Percentiles rank a stretch among this genome's conserved stretches.
These are phyloP conservation scores for Druon quercuslanigerum DNA, from an alignment of 1,140 invertebrate species.

Conservation along the genomic window DNA sequence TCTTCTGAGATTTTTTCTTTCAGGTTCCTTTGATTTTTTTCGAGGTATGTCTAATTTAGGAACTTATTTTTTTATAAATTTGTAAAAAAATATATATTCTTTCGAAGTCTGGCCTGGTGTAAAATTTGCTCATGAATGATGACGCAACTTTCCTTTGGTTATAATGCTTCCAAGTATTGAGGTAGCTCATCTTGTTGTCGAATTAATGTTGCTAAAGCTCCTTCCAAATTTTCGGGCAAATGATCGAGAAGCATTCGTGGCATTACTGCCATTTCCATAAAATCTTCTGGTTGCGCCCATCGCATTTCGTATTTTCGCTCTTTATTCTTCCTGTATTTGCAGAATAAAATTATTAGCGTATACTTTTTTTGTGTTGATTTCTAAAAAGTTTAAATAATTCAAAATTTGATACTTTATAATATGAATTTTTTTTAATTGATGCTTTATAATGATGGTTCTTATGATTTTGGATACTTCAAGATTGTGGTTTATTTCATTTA, in stretches of 20 bases:
- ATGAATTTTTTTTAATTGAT: neutral
- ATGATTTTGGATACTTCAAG: neutral
- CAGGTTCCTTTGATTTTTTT: neutral
- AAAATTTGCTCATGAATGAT: slow-evolving; percentile 3
- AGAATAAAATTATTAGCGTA: slow-evolving; percentile 13
- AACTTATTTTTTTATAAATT: neutral
- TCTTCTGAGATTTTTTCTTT: neutral
- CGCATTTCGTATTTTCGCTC: slow-evolving; percentile 81
- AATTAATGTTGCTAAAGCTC: slow-evolving; percentile 80
- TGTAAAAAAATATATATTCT: neutral
- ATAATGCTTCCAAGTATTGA: slow-evolving; percentile 56
- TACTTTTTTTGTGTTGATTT: neutral
- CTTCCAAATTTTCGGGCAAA: slow-evolving; percentile 82
- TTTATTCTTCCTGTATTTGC: slow-evolving; percentile 60
- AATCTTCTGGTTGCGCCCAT: slow-evolving; percentile 85
- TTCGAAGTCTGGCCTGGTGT: neutral
- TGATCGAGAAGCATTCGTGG: slow-evolving; percentile 86
- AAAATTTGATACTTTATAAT: neutral
- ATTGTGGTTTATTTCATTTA: neutral
- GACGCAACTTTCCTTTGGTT: slow-evolving; percentile 1
- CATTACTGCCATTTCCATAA: slow-evolving; percentile 85
- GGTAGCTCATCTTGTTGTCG: slow-evolving; percentile 67
- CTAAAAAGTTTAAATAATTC: neutral
- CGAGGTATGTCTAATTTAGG: neutral
- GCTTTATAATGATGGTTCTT: neutral